Conservation (phyloP, 2,797 vertebrate genomes). For the Crotalus adamanteus region DNA sequence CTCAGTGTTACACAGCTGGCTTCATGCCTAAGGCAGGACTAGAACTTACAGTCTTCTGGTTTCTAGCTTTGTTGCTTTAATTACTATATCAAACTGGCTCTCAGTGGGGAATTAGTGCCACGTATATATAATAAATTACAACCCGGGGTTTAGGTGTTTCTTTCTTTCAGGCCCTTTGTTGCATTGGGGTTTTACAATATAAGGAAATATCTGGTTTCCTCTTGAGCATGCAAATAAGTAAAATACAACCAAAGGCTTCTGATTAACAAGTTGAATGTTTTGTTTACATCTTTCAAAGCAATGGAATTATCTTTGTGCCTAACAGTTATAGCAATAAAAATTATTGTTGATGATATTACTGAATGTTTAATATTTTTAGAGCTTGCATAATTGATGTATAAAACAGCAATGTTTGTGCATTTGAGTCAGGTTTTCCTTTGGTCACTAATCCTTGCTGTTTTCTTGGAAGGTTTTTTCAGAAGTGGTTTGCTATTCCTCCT, state of each 20-base stretch:
- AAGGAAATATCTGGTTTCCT: not conserved
- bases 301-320: not conserved
- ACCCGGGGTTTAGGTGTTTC: not conserved
- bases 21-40: not conserved
- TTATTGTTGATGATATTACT: not conserved
- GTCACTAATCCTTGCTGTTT: not conserved
- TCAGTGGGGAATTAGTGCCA: not conserved
- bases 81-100: not conserved
- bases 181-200: not conserved
- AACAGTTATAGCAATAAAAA: not conserved
- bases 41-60: not conserved
- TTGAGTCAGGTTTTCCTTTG: not conserved
- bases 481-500: not conserved
- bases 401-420: not conserved
- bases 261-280: not conserved
- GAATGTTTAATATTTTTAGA: not conserved
- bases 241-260: not conserved
- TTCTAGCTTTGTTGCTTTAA: not conserved
- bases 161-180: not conserved
- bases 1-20: not conserved
- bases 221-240: not conserved
- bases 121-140: not conserved
- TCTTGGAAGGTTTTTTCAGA: not conserved
- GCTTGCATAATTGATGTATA: not conserved
- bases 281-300: not conserved